Evolutionary conservation across 92 coral and sea anemone genomes (phyloP).

Genomic region (Actinernus sp.): DNA sequence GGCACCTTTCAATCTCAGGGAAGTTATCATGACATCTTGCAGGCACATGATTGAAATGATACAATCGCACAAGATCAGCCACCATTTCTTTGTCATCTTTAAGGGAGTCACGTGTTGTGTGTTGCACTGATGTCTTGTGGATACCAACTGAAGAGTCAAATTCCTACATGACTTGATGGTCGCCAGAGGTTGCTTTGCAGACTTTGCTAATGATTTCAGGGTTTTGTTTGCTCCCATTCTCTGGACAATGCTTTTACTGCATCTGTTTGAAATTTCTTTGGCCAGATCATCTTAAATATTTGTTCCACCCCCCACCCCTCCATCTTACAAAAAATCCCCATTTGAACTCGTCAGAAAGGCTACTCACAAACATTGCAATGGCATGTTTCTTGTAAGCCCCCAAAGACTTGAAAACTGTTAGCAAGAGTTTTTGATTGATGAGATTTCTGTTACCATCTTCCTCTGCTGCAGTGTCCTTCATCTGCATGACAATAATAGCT

Average conservation of each 20-base stretch:
- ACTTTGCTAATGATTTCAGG: constrained; percentile 31
- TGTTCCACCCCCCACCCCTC: constrained; percentile 48
- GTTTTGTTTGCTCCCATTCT: constrained; percentile 80
- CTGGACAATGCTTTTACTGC: constrained; percentile 44
- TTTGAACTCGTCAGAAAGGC: constrained; percentile 62
- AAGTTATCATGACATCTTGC: constrained; percentile 49
- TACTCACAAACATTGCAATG: constrained; percentile 56
- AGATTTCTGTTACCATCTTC: constrained; percentile 70
- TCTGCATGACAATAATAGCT: constrained; percentile 32
- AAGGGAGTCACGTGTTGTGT: constrained; percentile 60
- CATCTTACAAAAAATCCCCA: constrained; percentile 68
- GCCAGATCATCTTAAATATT: constrained; percentile 56
- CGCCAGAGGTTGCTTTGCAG: constrained; percentile 43
- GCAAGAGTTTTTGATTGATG: constrained; percentile 34
- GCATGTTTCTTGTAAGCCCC: constrained; percentile 54
- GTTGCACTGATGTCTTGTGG: constrained; percentile 71
- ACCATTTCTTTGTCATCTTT: constrained; percentile 73
- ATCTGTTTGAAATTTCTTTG: constrained; percentile 30
- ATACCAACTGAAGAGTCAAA: constrained; percentile 64
- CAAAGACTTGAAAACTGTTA: constrained; percentile 53
- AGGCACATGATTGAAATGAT: constrained; percentile 13
- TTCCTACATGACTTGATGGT: constrained; percentile 13
- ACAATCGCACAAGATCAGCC: constrained; percentile 44
- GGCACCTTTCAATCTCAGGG: constrained; percentile 57
- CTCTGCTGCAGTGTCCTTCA: constrained; percentile 64